These are phyloP conservation scores for Campylomormyrus numenius DNA, from an alignment of 2,113 vertebrate species.

Conservation along the genomic window DNA sequence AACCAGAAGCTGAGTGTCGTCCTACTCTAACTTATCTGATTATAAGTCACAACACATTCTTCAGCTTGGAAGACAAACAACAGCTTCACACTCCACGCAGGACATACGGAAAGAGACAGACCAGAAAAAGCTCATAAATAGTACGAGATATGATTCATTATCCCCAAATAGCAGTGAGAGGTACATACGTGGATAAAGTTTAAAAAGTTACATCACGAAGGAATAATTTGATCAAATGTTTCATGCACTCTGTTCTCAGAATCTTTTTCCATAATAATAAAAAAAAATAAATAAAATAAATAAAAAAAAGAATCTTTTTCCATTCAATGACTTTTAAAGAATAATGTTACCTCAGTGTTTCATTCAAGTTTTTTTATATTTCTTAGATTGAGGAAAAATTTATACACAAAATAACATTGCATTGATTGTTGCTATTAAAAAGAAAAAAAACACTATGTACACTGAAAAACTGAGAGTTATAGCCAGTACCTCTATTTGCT, in stretches of 20 bases:
- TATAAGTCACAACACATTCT: not conserved
- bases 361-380: not conserved
- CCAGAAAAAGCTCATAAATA: not conserved
- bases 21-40: not conserved
- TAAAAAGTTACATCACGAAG: not conserved
- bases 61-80: not conserved
- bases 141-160: constrained; percentile 1
- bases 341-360: not conserved
- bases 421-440: not conserved
- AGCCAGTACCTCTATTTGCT: not conserved
- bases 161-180: not conserved
- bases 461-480: not conserved
- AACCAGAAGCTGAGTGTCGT: not conserved
- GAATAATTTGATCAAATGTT: not conserved
- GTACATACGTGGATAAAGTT: not conserved
- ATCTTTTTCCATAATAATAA: not conserved
- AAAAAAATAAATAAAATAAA: too few species aligned
- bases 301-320: not conserved
- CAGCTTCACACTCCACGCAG: not conserved
- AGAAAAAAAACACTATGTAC: not conserved
- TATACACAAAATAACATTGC: not conserved
- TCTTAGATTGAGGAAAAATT: not conserved
- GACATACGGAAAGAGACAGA: not conserved
- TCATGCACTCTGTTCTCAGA: not conserved
- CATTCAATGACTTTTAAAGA: not conserved